phyloP scores from a whole-genome alignment of 2,113 vertebrate genomes.

The Oncorhynchus kisutch region DNA sequence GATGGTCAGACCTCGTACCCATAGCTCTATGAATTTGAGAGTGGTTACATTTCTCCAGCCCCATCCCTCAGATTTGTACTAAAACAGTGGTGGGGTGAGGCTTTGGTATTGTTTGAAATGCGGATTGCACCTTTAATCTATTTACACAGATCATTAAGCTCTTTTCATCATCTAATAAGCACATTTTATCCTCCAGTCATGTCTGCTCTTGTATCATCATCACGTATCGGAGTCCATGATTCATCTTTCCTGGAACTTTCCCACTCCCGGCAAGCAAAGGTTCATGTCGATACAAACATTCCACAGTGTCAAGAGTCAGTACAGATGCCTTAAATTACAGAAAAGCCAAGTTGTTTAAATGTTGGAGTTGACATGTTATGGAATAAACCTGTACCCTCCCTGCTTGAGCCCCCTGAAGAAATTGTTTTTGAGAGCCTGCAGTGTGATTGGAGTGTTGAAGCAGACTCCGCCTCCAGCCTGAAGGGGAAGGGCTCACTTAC shows the following conservation, averaged over 20 bases:
- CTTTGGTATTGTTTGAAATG: no score
- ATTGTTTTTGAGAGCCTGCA: neutral
- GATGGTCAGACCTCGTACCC: no score
- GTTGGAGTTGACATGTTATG: neutral
- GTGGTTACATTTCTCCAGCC: no score
- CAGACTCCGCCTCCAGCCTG: neutral
- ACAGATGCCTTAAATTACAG: neutral
- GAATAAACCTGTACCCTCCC: neutral
- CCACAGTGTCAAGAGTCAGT: neutral
- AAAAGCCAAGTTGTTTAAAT: neutral
- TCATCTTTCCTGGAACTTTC: neutral
- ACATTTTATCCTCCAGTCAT: neutral
- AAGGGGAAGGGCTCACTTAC: slow-evolving; percentile 26
- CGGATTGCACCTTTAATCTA: neutral
- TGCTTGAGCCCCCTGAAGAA: neutral
- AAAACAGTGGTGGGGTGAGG: no score
- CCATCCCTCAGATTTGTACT: no score
- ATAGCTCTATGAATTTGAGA: no score
- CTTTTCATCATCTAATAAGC: neutral
- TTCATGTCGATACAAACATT: neutral
- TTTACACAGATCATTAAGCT: neutral
- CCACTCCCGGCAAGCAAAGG: no score
- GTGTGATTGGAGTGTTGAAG: neutral
- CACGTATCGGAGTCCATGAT: neutral
- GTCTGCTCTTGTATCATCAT: neutral